Evolutionary conservation across 2,888 invertebrate genomes (phyloP).

Genomic region (Rotaria macrura): DNA sequence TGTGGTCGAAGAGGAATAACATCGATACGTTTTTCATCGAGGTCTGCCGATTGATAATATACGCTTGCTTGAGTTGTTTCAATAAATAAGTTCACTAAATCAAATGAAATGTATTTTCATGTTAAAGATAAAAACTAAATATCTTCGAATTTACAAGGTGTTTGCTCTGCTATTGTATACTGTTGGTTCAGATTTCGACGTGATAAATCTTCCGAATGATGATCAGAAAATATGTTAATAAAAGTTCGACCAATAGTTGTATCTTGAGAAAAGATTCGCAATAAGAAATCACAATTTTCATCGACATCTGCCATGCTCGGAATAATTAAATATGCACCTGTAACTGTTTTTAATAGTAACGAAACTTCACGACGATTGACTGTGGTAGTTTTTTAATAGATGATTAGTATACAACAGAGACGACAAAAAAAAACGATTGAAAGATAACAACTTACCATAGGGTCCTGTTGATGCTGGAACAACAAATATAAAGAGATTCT

Average conservation of each 20-base stretch:
- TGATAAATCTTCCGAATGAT: not conserved
- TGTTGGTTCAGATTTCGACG: not conserved
- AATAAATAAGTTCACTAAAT: not conserved
- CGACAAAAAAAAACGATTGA: not conserved
- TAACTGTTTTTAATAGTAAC: not conserved
- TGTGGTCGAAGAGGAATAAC: too few species aligned
- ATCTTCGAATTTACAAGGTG: not conserved
- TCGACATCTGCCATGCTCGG: not conserved
- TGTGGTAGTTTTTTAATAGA: not conserved
- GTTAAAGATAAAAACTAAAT: not conserved
- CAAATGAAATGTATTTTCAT: not conserved
- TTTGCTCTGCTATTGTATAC: not conserved
- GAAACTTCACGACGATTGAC: conserved; percentile 15
- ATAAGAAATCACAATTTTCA: not conserved
- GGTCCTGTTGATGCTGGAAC: conserved; percentile 4
- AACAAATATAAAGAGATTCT: too few species aligned
- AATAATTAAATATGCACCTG: not conserved
- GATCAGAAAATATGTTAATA: not conserved
- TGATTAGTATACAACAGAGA: too few species aligned
- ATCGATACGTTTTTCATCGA: not conserved
- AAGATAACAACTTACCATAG: not conserved
- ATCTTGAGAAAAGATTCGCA: not conserved
- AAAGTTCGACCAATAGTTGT: not conserved
- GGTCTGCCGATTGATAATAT: not conserved
- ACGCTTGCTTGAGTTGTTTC: not conserved